Evolutionary conservation across 35 echinoderm and acorn worm genomes (phyloP).

Genomic region (Anneissia japonica): DNA sequence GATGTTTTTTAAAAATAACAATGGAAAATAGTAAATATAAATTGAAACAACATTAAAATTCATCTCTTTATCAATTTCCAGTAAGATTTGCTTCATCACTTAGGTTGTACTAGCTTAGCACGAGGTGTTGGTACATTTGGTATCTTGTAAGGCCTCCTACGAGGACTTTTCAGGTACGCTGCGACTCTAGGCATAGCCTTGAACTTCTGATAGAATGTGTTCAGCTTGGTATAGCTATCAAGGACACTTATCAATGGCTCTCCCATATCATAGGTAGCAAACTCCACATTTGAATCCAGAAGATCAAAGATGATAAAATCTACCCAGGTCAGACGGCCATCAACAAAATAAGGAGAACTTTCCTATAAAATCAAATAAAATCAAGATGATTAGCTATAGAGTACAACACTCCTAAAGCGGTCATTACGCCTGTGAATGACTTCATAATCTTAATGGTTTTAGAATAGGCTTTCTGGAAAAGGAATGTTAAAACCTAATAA

Average conservation of each 20-base stretch:
- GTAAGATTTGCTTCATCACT: neutral
- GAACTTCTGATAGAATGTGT: slow-evolving; percentile 84
- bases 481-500: too few species aligned
- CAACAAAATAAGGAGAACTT: slow-evolving; percentile 50
- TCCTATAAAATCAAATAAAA: slow-evolving; percentile 47
- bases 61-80: too few species aligned
- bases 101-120: neutral
- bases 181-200: slow-evolving; percentile 41
- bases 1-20: too few species aligned
- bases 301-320: slow-evolving; percentile 80
- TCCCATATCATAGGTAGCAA: slow-evolving; percentile 60
- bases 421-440: too few species aligned
- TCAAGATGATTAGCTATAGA: too few species aligned
- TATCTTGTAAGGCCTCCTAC: slow-evolving; percentile 44
- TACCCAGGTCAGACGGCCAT: slow-evolving; percentile 78
- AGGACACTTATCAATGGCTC: slow-evolving; percentile 54
- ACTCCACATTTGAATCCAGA: slow-evolving; percentile 73
- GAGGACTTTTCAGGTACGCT: slow-evolving; percentile 50
- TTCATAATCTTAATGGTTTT: too few species aligned
- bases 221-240: slow-evolving; percentile 61
- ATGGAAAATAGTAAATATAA: too few species aligned
- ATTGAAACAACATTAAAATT: too few species aligned
- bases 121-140: slow-evolving; percentile 42
- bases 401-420: too few species aligned
- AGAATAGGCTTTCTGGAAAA: too few species aligned